Evolutionary conservation across 2,888 invertebrate species (phyloP).

Genomic region (Scrobipalpa atriplicella): DNA sequence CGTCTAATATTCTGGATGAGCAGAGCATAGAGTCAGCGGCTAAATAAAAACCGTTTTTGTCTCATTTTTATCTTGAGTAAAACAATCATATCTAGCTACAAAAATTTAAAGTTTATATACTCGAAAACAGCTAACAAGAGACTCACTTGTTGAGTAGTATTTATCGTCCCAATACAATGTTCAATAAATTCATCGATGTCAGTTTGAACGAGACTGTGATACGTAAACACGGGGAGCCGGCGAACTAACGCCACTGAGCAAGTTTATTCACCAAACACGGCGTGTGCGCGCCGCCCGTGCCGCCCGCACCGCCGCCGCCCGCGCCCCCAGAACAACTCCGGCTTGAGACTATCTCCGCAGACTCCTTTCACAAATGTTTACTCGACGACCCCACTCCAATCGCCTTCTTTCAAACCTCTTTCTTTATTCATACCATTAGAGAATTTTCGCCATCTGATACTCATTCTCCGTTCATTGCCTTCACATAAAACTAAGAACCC

Average conservation of each 20-base stretch:
- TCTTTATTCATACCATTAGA: constrained; percentile 33
- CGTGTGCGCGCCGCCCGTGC: constrained; percentile 40
- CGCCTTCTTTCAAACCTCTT: constrained; percentile 46
- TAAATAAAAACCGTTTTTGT: too few relatives aligned
- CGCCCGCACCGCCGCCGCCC: constrained; percentile 39
- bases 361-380: constrained; percentile 69
- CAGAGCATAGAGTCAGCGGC: too few relatives aligned
- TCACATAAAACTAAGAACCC: constrained; percentile 63
- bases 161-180: constrained; percentile 37
- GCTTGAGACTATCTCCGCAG: constrained; percentile 9
- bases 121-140: not conserved
- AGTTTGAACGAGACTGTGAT: constrained; percentile 57
- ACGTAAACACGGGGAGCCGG: constrained; percentile 63
- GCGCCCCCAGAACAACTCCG: constrained; percentile 29
- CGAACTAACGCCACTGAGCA: constrained; percentile 60
- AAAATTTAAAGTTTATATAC: too few relatives aligned
- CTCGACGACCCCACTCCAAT: constrained; percentile 58
- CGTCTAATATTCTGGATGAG: too few relatives aligned
- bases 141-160: constrained; percentile 14
- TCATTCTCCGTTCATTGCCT: constrained; percentile 36
- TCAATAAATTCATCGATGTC: constrained; percentile 59
- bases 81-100: too few relatives aligned
- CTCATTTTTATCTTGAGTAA: too few relatives aligned
- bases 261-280: constrained; percentile 72
- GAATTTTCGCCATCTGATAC: constrained; percentile 34